These are phyloP conservation scores for Cheilosia urbana DNA, from an alignment of 2,888 invertebrate species.

Conservation along the genomic window DNA sequence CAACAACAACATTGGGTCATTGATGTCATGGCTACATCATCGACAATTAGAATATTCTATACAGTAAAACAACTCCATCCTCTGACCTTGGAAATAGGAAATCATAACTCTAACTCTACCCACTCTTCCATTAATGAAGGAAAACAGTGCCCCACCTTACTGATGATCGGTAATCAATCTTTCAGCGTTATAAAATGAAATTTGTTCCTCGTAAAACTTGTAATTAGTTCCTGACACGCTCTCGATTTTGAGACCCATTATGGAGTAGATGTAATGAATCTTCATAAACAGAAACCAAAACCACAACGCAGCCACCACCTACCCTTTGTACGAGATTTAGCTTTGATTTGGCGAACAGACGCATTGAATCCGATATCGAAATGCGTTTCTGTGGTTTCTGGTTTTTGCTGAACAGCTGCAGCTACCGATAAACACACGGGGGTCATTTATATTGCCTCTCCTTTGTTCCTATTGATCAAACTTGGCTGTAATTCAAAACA, in stretches of 20 bases:
- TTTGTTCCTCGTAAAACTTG: conserved; percentile 15
- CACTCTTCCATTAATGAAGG: background rate
- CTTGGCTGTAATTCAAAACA: background rate
- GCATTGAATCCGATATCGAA: conserved; percentile 46
- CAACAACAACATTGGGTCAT: no score
- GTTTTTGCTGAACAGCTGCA: conserved; percentile 22
- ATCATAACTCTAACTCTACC: background rate
- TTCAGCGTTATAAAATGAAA: background rate
- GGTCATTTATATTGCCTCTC: conserved; percentile 21
- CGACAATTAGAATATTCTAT: no score
- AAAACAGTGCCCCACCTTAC: no score
- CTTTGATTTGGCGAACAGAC: background rate
- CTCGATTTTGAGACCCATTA: conserved; percentile 31
- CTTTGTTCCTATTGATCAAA: conserved; percentile 34
- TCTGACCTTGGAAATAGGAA: conserved; percentile 1
- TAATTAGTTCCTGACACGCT: conserved; percentile 18
- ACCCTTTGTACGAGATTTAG: conserved; percentile 2
- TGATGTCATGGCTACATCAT: no score
- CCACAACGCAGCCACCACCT: conserved; percentile 31
- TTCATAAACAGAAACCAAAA: conserved; percentile 34
- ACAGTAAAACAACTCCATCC: background rate
- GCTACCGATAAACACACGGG: conserved; percentile 28
- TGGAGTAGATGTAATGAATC: conserved; percentile 36
- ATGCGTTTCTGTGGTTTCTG: conserved; percentile 46
- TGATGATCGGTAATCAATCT: background rate